Conservation (phyloP, 2,888 invertebrate genomes). For the Exephanes ischioxanthus region DNA sequence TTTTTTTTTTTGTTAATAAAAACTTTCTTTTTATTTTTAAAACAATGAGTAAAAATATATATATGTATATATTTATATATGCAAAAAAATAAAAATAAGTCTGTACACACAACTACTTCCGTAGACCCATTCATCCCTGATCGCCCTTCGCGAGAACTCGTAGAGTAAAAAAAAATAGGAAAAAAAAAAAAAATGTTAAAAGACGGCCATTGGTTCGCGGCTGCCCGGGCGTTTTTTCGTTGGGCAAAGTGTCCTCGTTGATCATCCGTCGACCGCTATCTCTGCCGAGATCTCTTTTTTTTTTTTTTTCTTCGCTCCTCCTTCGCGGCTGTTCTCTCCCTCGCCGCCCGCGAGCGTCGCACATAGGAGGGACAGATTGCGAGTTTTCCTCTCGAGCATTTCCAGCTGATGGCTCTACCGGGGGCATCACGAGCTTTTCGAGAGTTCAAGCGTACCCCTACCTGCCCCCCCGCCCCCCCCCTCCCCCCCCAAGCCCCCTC, state of each 20-base stretch:
- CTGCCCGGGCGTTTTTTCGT: constrained; percentile 2
- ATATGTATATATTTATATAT: too few relatives aligned
- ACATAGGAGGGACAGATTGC: constrained; percentile 32
- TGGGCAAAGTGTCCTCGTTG: constrained; percentile 60
- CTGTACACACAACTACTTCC: constrained; percentile 59
- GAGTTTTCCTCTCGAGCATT: constrained; percentile 50
- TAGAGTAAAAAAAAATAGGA: not conserved
- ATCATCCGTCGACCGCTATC: constrained; percentile 64
- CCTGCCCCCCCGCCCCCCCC: constrained; percentile 13
- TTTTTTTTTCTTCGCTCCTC: constrained; percentile 42
- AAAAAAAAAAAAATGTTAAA: not conserved
- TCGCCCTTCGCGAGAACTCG: constrained; percentile 33
- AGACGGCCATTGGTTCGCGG: constrained; percentile 10
- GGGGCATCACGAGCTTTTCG: constrained; percentile 32
- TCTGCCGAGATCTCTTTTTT: constrained; percentile 9
- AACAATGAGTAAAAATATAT: too few relatives aligned
- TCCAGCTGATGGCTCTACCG: constrained; percentile 40
- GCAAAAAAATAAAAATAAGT: constrained; percentile 32
- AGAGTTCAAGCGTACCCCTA: constrained; percentile 21
- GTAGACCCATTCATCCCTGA: constrained; percentile 52
- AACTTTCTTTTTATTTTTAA: constrained; percentile 45
- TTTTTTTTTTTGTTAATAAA: not conserved
- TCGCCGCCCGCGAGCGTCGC: constrained; percentile 27
- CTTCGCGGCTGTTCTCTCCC: constrained; percentile 36
- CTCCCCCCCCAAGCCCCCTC: not conserved